phyloP scores from a whole-genome alignment of 2,888 invertebrate genomes.

The Apamea sordens region DNA sequence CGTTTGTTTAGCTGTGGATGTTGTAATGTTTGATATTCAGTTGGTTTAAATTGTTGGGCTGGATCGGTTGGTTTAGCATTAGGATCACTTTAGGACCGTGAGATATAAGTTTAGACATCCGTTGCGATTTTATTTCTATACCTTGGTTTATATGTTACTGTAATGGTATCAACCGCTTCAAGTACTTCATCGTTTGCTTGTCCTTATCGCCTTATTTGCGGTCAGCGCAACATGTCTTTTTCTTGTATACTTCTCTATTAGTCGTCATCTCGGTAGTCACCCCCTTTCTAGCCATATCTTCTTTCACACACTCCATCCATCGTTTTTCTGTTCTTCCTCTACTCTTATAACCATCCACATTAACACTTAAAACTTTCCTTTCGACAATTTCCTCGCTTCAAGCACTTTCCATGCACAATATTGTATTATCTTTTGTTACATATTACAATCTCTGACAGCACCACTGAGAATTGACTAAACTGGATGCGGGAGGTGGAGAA shows the following conservation, averaged over 20 bases:
- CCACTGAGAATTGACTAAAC: too few relatives aligned
- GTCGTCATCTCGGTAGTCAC: too few relatives aligned
- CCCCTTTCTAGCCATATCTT: too few relatives aligned
- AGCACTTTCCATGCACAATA: background rate
- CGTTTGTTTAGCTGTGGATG: constrained; percentile 52
- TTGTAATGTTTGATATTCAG: constrained; percentile 45
- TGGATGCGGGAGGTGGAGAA: background rate
- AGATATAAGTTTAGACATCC: background rate
- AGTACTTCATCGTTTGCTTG: background rate
- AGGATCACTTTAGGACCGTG: constrained; percentile 4
- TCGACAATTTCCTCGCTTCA: background rate
- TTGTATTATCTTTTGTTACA: background rate
- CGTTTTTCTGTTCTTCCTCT: too few relatives aligned
- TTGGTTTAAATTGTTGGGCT: constrained; percentile 42
- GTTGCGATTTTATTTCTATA: background rate
- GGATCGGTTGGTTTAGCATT: background rate
- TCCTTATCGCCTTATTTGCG: too few relatives aligned
- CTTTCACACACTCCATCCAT: too few relatives aligned
- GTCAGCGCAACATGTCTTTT: too few relatives aligned
- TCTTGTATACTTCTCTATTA: too few relatives aligned
- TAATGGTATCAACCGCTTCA: background rate
- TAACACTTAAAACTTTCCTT: too few relatives aligned
- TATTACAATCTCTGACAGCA: background rate
- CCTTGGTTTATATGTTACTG: background rate
- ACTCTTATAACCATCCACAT: too few relatives aligned